Conservation (phyloP, 2,797 vertebrate species). For the Galaxias olidus region DNA sequence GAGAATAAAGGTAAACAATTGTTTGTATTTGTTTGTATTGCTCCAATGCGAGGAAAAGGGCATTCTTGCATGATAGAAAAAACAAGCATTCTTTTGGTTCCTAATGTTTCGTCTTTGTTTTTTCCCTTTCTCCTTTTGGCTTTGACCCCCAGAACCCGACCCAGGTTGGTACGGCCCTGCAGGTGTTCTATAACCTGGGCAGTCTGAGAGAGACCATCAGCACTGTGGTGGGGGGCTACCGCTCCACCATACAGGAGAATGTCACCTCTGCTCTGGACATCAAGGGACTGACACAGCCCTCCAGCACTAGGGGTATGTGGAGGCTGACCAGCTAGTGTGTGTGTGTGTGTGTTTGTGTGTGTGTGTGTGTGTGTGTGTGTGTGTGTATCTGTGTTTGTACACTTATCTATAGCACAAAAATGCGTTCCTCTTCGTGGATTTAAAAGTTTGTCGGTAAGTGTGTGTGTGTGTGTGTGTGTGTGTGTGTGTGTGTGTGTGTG, state of each 20-base stretch:
- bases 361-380: neutral
- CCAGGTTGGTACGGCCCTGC: slow-evolving; percentile 95
- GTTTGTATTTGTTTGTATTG: too few species aligned
- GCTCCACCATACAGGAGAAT: slow-evolving; percentile 82
- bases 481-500: neutral
- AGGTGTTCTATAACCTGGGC: slow-evolving; percentile 95
- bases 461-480: neutral
- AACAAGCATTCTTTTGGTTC: neutral
- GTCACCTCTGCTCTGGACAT: slow-evolving; percentile 88
- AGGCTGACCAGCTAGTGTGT: neutral
- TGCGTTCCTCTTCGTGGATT: too few species aligned
- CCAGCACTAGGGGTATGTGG: slow-evolving; percentile 79
- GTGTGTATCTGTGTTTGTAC: too few species aligned
- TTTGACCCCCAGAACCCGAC: slow-evolving; percentile 84
- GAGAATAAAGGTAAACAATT: too few species aligned
- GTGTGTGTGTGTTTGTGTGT: neutral
- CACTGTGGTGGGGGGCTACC: slow-evolving; percentile 86
- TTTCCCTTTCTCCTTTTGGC: neutral
- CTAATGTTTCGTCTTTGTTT: too few species aligned
- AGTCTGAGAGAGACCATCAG: slow-evolving; percentile 86
- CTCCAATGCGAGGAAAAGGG: too few species aligned
- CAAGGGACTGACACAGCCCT: slow-evolving; percentile 87
- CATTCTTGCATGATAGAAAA: neutral
- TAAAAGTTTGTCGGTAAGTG: too few species aligned
- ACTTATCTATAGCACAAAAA: too few species aligned